These are phyloP conservation scores for Siderastrea siderea DNA, from an alignment of 92 coral and sea anemone genomes.

Conservation along the genomic window DNA sequence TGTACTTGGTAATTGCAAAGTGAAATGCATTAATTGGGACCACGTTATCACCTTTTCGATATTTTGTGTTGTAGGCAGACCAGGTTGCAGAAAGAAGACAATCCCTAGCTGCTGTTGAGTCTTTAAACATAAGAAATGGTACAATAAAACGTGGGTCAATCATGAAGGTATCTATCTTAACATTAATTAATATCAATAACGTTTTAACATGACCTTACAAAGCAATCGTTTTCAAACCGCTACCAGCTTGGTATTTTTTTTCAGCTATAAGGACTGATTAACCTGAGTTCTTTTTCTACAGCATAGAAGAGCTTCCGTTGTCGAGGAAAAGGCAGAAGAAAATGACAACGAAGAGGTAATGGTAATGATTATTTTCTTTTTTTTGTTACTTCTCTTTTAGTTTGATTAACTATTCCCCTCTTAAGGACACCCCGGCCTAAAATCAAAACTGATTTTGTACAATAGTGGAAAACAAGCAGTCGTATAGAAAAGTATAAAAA, in stretches of 20 bases:
- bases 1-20: neutral
- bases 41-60: neutral
- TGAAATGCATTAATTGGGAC: neutral
- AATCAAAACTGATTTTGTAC: too few relatives aligned
- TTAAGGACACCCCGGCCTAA: too few relatives aligned
- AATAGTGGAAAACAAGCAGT: too few relatives aligned
- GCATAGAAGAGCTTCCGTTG: constrained; percentile 50
- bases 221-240: too few relatives aligned
- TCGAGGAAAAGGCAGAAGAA: constrained; percentile 53
- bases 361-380: neutral
- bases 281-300: neutral
- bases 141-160: constrained; percentile 66
- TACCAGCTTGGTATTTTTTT: neutral
- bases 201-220: too few relatives aligned
- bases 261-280: neutral
- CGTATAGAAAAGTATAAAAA: too few relatives aligned
- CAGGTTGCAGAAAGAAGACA: constrained; percentile 86
- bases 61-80: constrained; percentile 66
- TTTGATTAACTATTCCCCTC: too few relatives aligned
- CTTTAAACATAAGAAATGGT: constrained; percentile 25
- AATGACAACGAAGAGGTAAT: constrained; percentile 33
- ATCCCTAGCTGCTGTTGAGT: constrained; percentile 70
- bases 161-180: constrained; percentile 26
- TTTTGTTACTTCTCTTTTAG: neutral
- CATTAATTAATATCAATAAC: too few relatives aligned